phyloP scores from a whole-genome alignment of 2,797 vertebrate genomes.

The Craterocephalus amniculus region DNA sequence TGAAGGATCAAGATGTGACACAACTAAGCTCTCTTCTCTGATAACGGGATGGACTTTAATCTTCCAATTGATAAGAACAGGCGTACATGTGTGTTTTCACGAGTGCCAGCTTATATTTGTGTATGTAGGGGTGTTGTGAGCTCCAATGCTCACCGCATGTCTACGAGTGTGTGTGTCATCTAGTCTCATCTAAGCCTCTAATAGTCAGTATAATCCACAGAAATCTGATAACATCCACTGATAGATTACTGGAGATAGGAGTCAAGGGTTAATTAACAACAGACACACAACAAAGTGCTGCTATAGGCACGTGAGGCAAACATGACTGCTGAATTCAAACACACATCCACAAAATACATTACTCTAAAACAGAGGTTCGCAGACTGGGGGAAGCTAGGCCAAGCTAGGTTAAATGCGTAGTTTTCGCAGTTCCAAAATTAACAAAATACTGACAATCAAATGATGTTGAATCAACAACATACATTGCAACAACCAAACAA shows the following conservation, averaged over 20 bases:
- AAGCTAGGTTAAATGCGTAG: no score
- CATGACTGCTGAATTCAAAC: background rate
- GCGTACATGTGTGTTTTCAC: slow-evolving; percentile 14
- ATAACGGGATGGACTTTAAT: slow-evolving; percentile 56
- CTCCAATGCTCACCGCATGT: slow-evolving; percentile 36
- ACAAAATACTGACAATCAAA: no score
- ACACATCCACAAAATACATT: background rate
- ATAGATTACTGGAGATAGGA: slow-evolving; percentile 62
- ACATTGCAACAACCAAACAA: no score
- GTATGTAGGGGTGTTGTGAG: slow-evolving; percentile 21
- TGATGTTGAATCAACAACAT: no score
- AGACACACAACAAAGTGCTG: background rate
- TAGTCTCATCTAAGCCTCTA: slow-evolving; percentile 34
- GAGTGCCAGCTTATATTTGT: slow-evolving; percentile 51
- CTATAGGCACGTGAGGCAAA: background rate
- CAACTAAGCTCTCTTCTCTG: slow-evolving; percentile 28
- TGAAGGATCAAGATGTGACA: slow-evolving; percentile 9
- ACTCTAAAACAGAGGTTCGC: background rate
- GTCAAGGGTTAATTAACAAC: slow-evolving; percentile 30
- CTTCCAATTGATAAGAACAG: slow-evolving; percentile 26
- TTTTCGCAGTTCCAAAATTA: no score
- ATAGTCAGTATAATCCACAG: slow-evolving; percentile 65
- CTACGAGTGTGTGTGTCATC: slow-evolving; percentile 22
- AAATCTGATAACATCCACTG: slow-evolving; percentile 73
- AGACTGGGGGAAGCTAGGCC: no score